Percentiles rank a stretch among this genome's conserved stretches.
Evolutionary conservation across 2,888 invertebrate genomes (phyloP).

Genomic region (Agrotis segetum): DNA sequence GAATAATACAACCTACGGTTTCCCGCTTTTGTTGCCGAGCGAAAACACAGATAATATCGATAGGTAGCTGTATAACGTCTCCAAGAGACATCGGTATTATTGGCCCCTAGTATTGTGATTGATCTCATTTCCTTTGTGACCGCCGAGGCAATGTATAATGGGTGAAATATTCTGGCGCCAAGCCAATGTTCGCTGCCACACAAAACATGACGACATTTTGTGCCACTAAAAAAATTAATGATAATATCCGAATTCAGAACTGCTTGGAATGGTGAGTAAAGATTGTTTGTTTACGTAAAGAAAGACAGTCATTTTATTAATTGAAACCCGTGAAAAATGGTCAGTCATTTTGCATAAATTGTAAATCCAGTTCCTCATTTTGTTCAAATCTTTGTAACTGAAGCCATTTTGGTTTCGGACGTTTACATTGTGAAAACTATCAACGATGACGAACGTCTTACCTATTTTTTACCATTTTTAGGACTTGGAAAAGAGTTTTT

Average conservation of each 20-base stretch:
- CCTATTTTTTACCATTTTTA: background rate
- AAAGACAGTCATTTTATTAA: conserved; percentile 28
- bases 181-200: conserved; percentile 79
- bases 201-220: conserved; percentile 75
- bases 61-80: conserved; percentile 39
- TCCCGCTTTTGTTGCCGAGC: conserved; percentile 40
- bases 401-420: background rate
- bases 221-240: conserved; percentile 71
- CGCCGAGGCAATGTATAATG: conserved; percentile 78
- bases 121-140: conserved; percentile 83
- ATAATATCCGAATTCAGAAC: conserved; percentile 61
- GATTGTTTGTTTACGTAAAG: conserved; percentile 42
- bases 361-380: conserved; percentile 5
- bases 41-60: conserved; percentile 39
- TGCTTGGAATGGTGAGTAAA: conserved; percentile 28
- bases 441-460: background rate
- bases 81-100: conserved; percentile 61
- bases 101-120: conserved; percentile 73
- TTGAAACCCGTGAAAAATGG: conserved; percentile 6
- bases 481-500: background rate
- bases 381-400: background rate
- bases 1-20: conserved; percentile 22
- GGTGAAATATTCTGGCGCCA: conserved; percentile 82
- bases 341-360: conserved; percentile 6
- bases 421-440: conserved; percentile 11